Percentiles rank a stretch among this genome's conserved stretches.
These are phyloP conservation scores for Dorcus parallelipipedus DNA, from an alignment of 2,888 invertebrate species.

Conservation along the genomic window DNA sequence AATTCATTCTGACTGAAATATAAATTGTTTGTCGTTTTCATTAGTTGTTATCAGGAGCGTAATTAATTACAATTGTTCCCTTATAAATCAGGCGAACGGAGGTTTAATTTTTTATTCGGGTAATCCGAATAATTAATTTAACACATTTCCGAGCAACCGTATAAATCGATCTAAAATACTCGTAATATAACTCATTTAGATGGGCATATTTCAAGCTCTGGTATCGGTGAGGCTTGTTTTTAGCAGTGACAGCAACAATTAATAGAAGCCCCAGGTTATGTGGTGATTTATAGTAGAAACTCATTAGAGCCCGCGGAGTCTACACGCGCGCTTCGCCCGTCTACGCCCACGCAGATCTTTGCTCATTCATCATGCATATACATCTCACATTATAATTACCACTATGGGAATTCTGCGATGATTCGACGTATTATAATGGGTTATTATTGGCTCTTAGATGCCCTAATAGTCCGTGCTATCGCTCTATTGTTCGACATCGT, in stretches of 20 bases:
- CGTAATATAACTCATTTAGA: constrained; percentile 25
- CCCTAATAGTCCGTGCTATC: constrained; percentile 12
- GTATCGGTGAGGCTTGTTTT: constrained; percentile 29
- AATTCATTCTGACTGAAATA: too few relatives aligned
- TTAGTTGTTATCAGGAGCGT: too few relatives aligned
- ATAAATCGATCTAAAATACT: constrained; percentile 29
- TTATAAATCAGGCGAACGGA: constrained; percentile 6
- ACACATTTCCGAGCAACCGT: constrained; percentile 27
- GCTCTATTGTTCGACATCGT: constrained; percentile 10
- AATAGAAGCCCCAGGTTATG: constrained; percentile 39
- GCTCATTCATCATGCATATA: constrained; percentile 30
- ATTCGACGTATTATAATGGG: constrained; percentile 15
- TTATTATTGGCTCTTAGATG: constrained; percentile 10
- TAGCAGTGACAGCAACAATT: constrained; percentile 43
- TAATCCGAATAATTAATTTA: constrained; percentile 30
- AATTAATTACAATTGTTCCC: constrained; percentile 2
- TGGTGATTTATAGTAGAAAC: constrained; percentile 43
- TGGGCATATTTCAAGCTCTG: constrained; percentile 31
- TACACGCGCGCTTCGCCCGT: constrained; percentile 31
- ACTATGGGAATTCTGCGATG: constrained; percentile 26
- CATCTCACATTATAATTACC: constrained; percentile 31
- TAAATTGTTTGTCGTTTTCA: too few relatives aligned
- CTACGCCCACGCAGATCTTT: constrained; percentile 27
- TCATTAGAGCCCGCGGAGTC: constrained; percentile 42
- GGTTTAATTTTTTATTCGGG: constrained; percentile 9